A percentile compares a stretch with the other conserved stretches of the same genome.
Evolutionary conservation across 1,140 invertebrate species (phyloP).

Genomic region (Anastrepha ludens): DNA sequence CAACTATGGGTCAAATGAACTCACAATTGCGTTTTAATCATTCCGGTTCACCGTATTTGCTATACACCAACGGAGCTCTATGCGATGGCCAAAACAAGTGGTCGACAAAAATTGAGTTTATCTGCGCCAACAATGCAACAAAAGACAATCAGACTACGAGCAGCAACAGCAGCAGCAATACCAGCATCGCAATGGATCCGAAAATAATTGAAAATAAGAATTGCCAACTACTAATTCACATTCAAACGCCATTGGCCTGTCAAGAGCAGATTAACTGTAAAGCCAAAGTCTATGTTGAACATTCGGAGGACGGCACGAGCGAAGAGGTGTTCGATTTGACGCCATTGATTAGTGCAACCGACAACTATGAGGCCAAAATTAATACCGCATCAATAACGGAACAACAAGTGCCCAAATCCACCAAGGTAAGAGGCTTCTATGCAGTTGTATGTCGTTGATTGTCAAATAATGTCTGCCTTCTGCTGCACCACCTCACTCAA

Average conservation of each 20-base stretch:
- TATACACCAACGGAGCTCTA: slow-evolving; percentile 75
- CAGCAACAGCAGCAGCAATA: slow-evolving; percentile 56
- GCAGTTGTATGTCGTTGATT: not conserved
- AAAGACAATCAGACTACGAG: slow-evolving; percentile 62
- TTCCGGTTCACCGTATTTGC: slow-evolving; percentile 75
- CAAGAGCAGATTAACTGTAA: slow-evolving; percentile 72
- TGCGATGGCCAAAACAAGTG: slow-evolving; percentile 71
- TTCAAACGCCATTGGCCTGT: slow-evolving; percentile 74
- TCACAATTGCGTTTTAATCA: slow-evolving; percentile 75
- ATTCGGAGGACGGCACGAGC: slow-evolving; percentile 62
- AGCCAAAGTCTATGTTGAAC: slow-evolving; percentile 61
- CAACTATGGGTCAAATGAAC: slow-evolving; percentile 74
- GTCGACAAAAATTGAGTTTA: slow-evolving; percentile 76
- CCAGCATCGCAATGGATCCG: slow-evolving; percentile 58
- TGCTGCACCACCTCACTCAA: not conserved
- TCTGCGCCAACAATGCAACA: slow-evolving; percentile 73
- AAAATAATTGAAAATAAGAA: slow-evolving; percentile 74
- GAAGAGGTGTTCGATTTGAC: slow-evolving; percentile 73
- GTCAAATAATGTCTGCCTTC: slow-evolving; percentile 22
- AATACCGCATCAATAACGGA: slow-evolving; percentile 63
- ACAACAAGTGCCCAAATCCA: slow-evolving; percentile 66
- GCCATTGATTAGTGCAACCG: slow-evolving; percentile 72
- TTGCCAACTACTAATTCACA: slow-evolving; percentile 76
- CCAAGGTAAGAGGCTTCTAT: slow-evolving; percentile 63
- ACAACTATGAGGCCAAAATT: slow-evolving; percentile 75